phyloP scores from a whole-genome alignment of 2,113 vertebrate species.

The Sturnus vulgaris region DNA sequence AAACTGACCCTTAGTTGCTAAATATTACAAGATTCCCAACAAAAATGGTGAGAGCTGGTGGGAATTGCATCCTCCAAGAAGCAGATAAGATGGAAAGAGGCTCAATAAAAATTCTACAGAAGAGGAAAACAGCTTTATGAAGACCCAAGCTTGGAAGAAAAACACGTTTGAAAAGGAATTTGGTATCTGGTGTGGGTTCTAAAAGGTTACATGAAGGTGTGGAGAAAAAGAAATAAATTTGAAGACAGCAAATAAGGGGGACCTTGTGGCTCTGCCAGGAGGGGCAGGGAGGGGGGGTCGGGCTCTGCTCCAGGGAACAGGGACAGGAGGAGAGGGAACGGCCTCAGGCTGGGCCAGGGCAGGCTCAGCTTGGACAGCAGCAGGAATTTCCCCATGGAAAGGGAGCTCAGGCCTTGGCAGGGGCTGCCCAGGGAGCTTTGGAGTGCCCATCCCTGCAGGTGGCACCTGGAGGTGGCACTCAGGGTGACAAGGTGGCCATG shows the following conservation, averaged over 20 bases:
- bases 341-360: not conserved
- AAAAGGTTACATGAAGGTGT: not conserved
- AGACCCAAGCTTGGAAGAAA: not conserved
- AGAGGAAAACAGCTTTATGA: not conserved
- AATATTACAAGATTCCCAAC: not conserved
- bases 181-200: not conserved
- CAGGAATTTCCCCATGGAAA: not conserved
- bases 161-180: not conserved
- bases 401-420: not conserved
- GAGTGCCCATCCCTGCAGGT: not conserved
- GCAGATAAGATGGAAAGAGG: not conserved
- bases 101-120: not conserved
- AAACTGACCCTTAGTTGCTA: not conserved
- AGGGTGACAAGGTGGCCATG: not conserved
- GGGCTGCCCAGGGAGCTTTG: not conserved
- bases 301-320: not conserved
- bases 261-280: not conserved
- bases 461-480: not conserved
- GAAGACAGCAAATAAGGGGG: not conserved
- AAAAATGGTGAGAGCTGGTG: not conserved
- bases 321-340: not conserved
- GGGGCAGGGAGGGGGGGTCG: not conserved
- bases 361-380: not conserved
- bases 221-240: not conserved
- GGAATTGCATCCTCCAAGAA: not conserved